Conservation (phyloP, 2,113 vertebrate species). For the Tyto alba region DNA sequence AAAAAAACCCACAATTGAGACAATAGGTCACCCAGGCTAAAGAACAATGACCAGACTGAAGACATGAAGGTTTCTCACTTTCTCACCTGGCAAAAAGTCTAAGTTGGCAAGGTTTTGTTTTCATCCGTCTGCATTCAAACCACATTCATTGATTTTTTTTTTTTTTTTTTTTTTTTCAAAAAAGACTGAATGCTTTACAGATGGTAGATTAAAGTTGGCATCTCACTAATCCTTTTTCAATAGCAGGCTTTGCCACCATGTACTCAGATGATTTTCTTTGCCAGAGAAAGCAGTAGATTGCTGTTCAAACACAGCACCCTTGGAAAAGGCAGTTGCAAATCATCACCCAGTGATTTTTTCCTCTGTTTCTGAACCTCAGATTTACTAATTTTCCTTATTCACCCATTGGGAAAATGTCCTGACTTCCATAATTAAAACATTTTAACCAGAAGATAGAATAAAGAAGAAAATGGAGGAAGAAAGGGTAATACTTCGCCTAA, state of each 20-base stretch:
- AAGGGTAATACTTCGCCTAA: neutral
- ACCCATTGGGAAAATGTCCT: neutral
- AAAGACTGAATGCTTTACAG: neutral
- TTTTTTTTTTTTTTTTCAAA: neutral
- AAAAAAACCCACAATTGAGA: neutral
- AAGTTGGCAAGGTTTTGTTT: neutral
- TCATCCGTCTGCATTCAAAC: neutral
- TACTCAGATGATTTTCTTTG: neutral
- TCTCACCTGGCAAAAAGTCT: neutral
- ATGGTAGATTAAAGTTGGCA: neutral
- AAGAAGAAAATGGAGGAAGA: neutral
- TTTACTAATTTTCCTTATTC: neutral
- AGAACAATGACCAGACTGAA: neutral
- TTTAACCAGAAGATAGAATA: neutral
- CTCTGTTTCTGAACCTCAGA: neutral
- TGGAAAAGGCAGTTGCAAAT: neutral
- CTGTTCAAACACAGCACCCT: rapidly evolving
- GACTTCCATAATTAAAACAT: neutral
- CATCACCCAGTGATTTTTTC: rapidly evolving
- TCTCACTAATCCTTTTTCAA: neutral
- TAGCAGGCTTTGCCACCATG: neutral
- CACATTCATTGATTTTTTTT: rapidly evolving
- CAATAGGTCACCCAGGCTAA: rapidly evolving
- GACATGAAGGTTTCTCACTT: neutral
- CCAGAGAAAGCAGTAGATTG: neutral